These are phyloP conservation scores for Myotis pilosus DNA, from an alignment of 2,797 vertebrate species.

Conservation along the genomic window DNA sequence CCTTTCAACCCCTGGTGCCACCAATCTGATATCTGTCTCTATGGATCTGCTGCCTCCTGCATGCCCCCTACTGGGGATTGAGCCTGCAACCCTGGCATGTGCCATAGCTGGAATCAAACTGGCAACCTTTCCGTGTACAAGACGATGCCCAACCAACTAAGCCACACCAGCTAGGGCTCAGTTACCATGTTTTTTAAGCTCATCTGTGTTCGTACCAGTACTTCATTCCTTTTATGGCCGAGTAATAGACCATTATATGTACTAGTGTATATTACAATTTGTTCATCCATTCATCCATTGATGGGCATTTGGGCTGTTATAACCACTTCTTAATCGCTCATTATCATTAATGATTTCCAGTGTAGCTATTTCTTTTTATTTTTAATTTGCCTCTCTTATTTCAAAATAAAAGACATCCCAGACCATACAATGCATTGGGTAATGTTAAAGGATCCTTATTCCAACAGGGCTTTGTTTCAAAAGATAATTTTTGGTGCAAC, in stretches of 20 bases:
- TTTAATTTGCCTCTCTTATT: neutral
- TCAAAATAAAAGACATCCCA: neutral
- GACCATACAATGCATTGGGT: neutral
- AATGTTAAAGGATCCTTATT: neutral
- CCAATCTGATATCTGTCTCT: neutral
- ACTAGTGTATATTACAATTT: neutral
- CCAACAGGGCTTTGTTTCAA: neutral
- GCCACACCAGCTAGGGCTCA: neutral
- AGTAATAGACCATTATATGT: neutral
- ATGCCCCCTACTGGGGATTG: neutral
- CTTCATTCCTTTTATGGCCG: neutral
- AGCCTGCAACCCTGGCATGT: neutral
- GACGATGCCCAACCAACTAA: neutral
- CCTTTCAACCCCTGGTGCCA: neutral
- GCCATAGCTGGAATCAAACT: neutral
- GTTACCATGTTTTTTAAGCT: neutral
- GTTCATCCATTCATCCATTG: neutral
- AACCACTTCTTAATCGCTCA: neutral
- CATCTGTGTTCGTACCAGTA: neutral
- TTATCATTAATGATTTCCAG: neutral
- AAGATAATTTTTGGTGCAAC: neutral
- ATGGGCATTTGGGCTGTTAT: neutral
- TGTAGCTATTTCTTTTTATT: neutral
- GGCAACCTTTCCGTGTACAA: neutral
- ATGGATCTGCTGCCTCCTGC: neutral